These are phyloP conservation scores for Mesaphorura yosii DNA, from an alignment of 1,140 invertebrate genomes.

Conservation along the genomic window DNA sequence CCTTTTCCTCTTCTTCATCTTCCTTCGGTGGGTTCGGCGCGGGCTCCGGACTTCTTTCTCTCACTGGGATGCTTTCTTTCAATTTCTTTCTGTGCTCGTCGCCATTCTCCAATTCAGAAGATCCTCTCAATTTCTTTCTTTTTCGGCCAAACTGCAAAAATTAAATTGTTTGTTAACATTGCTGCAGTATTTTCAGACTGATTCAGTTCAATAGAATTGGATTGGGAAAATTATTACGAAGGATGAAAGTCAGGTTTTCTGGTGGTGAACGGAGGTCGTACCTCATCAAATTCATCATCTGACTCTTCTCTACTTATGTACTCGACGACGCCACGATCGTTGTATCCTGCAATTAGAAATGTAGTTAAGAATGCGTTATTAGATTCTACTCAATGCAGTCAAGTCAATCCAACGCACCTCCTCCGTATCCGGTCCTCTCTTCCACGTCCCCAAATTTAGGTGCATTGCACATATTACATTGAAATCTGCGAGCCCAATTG, in stretches of 20 bases:
- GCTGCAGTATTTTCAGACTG: neutral
- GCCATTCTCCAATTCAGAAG: slow-evolving; percentile 1
- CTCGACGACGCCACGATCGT: slow-evolving; percentile 84
- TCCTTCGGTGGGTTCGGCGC: slow-evolving; percentile 33
- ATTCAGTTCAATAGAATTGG: neutral
- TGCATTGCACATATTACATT: slow-evolving; percentile 98
- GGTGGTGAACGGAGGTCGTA: slow-evolving; percentile 33
- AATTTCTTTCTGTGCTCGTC: slow-evolving; percentile 20
- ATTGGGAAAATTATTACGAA: neutral
- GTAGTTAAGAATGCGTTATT: neutral
- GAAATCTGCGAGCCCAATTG: slow-evolving; percentile 92
- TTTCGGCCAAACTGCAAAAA: slow-evolving; percentile 61
- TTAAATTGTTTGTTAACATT: slow-evolving; percentile 4
- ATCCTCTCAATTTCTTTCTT: slow-evolving; percentile 56
- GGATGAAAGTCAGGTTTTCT: slow-evolving; percentile 6
- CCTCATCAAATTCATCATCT: slow-evolving; percentile 83
- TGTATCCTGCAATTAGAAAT: slow-evolving; percentile 52
- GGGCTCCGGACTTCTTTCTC: slow-evolving; percentile 30
- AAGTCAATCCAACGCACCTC: no score
- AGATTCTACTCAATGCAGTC: neutral
- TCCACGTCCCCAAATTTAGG: slow-evolving; percentile 89
- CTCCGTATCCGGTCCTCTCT: slow-evolving; percentile 65
- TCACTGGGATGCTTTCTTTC: neutral
- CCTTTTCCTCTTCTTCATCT: slow-evolving; percentile 35
- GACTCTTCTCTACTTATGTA: slow-evolving; percentile 79